These are phyloP conservation scores for Cistogaster globosa DNA, from an alignment of 2,888 invertebrate genomes.

Conservation along the genomic window DNA sequence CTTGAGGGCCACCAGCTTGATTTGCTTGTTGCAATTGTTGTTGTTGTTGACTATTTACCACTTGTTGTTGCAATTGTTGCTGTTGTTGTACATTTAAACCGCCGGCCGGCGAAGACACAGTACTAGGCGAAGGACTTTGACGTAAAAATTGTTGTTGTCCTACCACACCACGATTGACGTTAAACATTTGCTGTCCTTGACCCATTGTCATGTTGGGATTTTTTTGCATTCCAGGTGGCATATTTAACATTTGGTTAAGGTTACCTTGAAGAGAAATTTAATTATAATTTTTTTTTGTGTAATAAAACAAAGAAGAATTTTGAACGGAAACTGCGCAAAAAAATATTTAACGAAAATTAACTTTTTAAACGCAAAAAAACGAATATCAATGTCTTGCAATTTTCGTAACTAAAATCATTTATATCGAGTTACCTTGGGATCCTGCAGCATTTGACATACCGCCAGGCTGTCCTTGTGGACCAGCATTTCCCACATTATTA, in stretches of 20 bases:
- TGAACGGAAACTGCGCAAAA: too few species aligned
- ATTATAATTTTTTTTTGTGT: too few species aligned
- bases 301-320: too few species aligned
- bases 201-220: slow-evolving; percentile 81
- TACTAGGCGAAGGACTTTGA: slow-evolving; percentile 88
- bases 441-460: slow-evolving; percentile 78
- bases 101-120: slow-evolving; percentile 84
- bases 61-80: slow-evolving; percentile 74
- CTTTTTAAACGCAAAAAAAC: too few species aligned
- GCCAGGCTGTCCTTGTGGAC: slow-evolving; percentile 76
- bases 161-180: slow-evolving; percentile 85
- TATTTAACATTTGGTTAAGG: slow-evolving; percentile 81
- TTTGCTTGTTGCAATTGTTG: slow-evolving; percentile 74
- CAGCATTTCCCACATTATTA: slow-evolving; percentile 76
- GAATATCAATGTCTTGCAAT: too few species aligned
- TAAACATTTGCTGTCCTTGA: slow-evolving; percentile 83
- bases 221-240: slow-evolving; percentile 80
- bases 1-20: slow-evolving; percentile 75
- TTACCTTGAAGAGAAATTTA: slow-evolving; percentile 68
- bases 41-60: slow-evolving; percentile 79
- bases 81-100: slow-evolving; percentile 76
- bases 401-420: too few species aligned
- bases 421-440: slow-evolving; percentile 73
- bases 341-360: too few species aligned
- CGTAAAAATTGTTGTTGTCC: slow-evolving; percentile 90